Conservation (phyloP, 2,113 vertebrate species). For the Aptenodytes forsteri region DNA sequence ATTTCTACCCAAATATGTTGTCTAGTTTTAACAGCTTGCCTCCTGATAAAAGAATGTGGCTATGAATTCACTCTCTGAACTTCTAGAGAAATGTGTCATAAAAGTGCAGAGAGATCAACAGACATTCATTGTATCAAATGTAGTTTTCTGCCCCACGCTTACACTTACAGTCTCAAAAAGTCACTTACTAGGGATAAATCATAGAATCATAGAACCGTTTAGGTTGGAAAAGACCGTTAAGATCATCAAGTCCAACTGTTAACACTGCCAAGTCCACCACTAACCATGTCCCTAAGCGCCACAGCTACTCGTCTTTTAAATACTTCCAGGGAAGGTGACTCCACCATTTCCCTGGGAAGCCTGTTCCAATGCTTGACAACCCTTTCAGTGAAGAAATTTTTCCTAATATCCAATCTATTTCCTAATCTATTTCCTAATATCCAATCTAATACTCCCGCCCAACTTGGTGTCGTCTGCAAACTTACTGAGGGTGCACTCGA, state of each 20-base stretch:
- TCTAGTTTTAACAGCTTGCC: background rate
- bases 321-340: background rate
- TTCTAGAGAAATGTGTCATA: background rate
- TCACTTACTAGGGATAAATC: background rate
- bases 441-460: no score
- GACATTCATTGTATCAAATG: background rate
- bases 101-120: background rate
- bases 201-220: background rate
- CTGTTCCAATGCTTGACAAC: background rate
- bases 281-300: background rate
- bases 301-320: background rate
- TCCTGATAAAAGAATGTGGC: background rate
- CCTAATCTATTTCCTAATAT: background rate
- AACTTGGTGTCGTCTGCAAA: no score
- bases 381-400: background rate
- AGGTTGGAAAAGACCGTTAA: background rate
- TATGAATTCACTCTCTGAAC: background rate
- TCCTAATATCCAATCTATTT: background rate
- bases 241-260: no score
- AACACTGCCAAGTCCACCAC: background rate
- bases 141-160: background rate
- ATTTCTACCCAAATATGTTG: background rate
- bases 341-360: background rate
- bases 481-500: no score
- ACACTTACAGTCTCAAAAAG: background rate